Evolutionary conservation across 2,888 invertebrate genomes (phyloP), one percentile per base, ranked within the genome.

Genomic region (Holacanthella duospinosa): DNA sequence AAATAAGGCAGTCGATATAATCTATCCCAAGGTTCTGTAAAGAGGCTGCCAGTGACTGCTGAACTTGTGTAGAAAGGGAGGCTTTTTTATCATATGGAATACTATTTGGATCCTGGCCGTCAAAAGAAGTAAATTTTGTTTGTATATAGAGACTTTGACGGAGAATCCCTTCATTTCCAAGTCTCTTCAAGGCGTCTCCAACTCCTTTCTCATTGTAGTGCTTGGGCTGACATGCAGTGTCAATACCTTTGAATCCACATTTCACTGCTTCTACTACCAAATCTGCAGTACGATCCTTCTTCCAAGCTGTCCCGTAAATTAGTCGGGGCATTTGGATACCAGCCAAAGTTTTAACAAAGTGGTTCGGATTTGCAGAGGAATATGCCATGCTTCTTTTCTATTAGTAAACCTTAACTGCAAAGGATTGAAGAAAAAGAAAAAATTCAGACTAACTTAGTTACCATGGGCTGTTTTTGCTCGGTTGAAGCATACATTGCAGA

Each of bases 291-390:
- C 64, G 24, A 0, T 67, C 71, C 60, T 71, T 71, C 53, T 72
- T 72, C 71, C 72, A 70, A 1, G 72, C 71, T 1, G 72, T 71
- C 43, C 72, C 72, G 55, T 72, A 72, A 12, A 72, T 71, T 1
- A 72, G 60, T 58, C 64, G 68, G 6, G 72, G 72, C 68, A 72
- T 72, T 55, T 59, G 59, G 26, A 71, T 55, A 1, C 66, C 66
- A 4, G 63, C 66, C 21, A 70, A 25, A 9, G 68, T 69, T 24
- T 43, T 68, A 1, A 70, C 66, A 53, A 66, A 68, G 56, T 68
- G 71, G n/a, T 43, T 43, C 16, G 60, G 44, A 21, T 48, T 48
- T 21, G 48, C 19, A 21, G 48, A 9, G 4, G 48, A 48, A 21
- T 48, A 48, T 4, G 48, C 48, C 48, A 48, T 48, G 9, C 6